A percentile compares a stretch with the other conserved stretches of the same genome.
Evolutionary conservation across 2,888 invertebrate species (phyloP).

Genomic region (Tetanocera ferruginea): DNA sequence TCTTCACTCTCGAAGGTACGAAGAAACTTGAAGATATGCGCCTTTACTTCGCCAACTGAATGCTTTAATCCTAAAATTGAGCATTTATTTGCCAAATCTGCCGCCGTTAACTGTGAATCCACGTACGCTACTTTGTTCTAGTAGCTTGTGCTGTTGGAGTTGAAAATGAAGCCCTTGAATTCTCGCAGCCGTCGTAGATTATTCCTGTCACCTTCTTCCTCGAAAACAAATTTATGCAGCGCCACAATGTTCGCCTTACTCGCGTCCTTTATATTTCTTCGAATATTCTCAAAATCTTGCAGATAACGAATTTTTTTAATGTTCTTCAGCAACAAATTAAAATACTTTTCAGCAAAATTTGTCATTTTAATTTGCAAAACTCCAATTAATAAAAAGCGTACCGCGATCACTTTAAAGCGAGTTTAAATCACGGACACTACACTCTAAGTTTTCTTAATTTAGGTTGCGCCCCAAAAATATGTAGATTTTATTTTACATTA

Average conservation of each 20-base stretch:
- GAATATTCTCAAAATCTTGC: background rate
- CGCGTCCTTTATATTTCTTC: background rate
- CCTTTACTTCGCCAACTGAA: slow-evolving; percentile 8
- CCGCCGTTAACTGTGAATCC: slow-evolving; percentile 10
- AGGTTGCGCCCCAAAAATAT: no score
- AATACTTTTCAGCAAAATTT: no score
- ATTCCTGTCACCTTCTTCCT: slow-evolving; percentile 23
- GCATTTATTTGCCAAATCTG: slow-evolving; percentile 34
- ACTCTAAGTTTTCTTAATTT: no score
- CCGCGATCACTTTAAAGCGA: no score
- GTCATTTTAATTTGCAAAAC: no score
- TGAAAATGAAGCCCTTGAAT: slow-evolving; percentile 10
- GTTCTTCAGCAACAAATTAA: no score
- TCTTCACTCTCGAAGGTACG: background rate
- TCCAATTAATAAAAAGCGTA: no score
- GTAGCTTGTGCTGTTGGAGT: slow-evolving; percentile 1
- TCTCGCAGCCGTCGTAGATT: slow-evolving; percentile 22
- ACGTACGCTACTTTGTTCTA: slow-evolving; percentile 2
- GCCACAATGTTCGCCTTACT: slow-evolving; percentile 6
- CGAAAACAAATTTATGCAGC: slow-evolving; percentile 22
- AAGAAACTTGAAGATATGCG: background rate
- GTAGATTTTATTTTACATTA: no score
- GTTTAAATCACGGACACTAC: no score
- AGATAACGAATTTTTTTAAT: no score
- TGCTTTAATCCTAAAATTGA: slow-evolving; percentile 18